These are phyloP conservation scores for Hemicordylus capensis DNA, from an alignment of 2,113 vertebrate genomes.

Conservation along the genomic window DNA sequence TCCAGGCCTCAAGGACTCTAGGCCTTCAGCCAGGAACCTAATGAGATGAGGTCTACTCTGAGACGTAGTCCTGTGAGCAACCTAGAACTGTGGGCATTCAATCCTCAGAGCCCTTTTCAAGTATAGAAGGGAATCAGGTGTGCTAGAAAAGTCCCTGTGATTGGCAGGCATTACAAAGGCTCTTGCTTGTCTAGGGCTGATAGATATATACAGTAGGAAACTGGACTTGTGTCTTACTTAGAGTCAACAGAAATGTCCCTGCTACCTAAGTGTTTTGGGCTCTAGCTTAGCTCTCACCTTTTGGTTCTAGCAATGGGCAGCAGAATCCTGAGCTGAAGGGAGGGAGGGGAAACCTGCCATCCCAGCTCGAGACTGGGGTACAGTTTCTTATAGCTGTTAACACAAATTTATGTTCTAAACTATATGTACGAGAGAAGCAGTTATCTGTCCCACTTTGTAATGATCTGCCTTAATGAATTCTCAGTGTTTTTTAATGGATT, in stretches of 20 bases:
- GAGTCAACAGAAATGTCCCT: not conserved
- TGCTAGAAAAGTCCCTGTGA: too few species aligned
- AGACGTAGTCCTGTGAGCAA: too few species aligned
- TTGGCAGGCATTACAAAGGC: not conserved
- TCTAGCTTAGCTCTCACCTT: not conserved
- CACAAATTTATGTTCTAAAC: not conserved
- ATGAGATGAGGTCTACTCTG: too few species aligned
- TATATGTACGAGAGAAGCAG: not conserved
- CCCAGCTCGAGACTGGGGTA: not conserved
- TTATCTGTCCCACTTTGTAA: not conserved
- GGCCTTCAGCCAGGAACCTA: too few species aligned
- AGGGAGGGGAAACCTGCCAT: not conserved
- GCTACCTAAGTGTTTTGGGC: not conserved
- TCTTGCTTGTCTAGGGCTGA: not conserved
- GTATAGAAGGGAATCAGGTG: too few species aligned
- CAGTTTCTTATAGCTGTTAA: not conserved
- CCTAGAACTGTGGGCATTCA: too few species aligned
- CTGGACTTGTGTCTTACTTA: not conserved
- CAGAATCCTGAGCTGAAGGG: not conserved
- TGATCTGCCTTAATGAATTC: not conserved
- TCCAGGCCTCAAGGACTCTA: too few species aligned
- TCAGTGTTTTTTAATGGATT: not conserved
- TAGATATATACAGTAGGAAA: not conserved
- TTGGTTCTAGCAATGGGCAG: not conserved
- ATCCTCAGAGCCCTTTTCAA: too few species aligned